These are phyloP conservation scores for Habroteleia sp. DNA, from an alignment of 2,888 invertebrate species.

Conservation along the genomic window DNA sequence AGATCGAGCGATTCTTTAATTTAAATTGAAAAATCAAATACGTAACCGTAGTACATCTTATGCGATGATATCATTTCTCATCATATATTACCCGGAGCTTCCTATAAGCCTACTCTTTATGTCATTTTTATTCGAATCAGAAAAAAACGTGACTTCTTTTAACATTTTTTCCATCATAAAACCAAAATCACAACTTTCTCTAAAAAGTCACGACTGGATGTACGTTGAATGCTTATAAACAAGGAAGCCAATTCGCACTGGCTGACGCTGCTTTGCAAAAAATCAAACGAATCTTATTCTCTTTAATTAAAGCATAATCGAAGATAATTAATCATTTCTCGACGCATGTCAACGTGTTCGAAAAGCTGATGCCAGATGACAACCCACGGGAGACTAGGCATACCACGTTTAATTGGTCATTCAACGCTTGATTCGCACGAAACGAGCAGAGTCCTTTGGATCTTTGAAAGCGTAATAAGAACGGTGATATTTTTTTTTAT, in stretches of 20 bases:
- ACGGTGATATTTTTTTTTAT: too few relatives aligned
- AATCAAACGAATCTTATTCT: not conserved
- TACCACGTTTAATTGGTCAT: constrained; percentile 59
- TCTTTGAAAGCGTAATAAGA: constrained; percentile 35
- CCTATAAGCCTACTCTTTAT: constrained; percentile 13
- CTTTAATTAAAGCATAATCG: constrained; percentile 43
- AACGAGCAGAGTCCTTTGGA: constrained; percentile 34
- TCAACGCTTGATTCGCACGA: constrained; percentile 38
- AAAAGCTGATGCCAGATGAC: constrained; percentile 43
- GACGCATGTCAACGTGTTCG: constrained; percentile 31
- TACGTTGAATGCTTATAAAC: not conserved
- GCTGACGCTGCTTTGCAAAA: constrained; percentile 6
- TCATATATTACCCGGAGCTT: constrained; percentile 29
- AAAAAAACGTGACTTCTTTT: constrained; percentile 10
- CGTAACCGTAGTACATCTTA: constrained; percentile 12
- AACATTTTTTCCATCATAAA: constrained; percentile 6
- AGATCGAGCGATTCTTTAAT: constrained; percentile 37
- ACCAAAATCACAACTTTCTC: constrained; percentile 19
- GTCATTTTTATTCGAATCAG: constrained; percentile 29
- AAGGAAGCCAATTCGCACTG: constrained; percentile 8
- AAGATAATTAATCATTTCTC: constrained; percentile 47
- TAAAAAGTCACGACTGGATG: not conserved
- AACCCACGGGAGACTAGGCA: constrained; percentile 27
- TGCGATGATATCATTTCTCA: constrained; percentile 27
- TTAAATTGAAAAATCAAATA: constrained; percentile 32